phyloP scores from a whole-genome alignment of 37 sponge, comb jelly and placozoan genomes.

The Dysidea cf. avara region DNA sequence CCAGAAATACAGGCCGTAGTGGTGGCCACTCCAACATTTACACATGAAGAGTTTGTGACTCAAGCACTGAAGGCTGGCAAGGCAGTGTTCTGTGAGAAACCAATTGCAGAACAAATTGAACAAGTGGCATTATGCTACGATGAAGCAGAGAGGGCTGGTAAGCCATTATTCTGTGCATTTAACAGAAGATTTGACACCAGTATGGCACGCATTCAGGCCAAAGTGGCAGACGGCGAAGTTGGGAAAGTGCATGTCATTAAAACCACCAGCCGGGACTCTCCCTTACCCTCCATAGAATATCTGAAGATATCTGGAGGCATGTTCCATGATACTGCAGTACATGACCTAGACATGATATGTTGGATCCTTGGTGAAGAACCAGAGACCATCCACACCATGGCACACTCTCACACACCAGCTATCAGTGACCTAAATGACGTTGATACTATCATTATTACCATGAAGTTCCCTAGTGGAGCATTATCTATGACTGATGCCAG shows the following conservation, averaged over 20 bases:
- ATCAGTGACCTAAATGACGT: constrained; percentile 49
- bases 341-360: constrained; percentile 55
- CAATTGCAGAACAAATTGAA: constrained; percentile 18
- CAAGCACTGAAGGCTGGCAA: constrained; percentile 31
- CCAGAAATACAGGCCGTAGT: constrained; percentile 21
- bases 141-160: constrained; percentile 5
- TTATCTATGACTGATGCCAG: constrained; percentile 37
- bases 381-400: constrained; percentile 17
- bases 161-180: constrained; percentile 49
- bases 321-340: constrained; percentile 57
- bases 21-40: constrained; percentile 49
- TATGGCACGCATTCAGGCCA: constrained; percentile 22
- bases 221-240: constrained; percentile 21
- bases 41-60: constrained; percentile 30
- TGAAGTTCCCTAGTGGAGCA: constrained; percentile 45
- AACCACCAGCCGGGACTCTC: constrained; percentile 45
- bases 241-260: constrained; percentile 56
- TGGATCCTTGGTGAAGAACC: constrained; percentile 25
- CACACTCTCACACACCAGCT: constrained; percentile 29
- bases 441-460: constrained; percentile 48
- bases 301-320: constrained; percentile 55
- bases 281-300: constrained; percentile 55
- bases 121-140: constrained; percentile 26
- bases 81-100: constrained; percentile 66
- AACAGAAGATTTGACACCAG: constrained; percentile 56